A percentile compares a stretch with the other conserved stretches of the same genome.
phyloP scores from a whole-genome alignment of 53 echinoderm and acorn worm genomes.

The Apostichopus leukothele region DNA sequence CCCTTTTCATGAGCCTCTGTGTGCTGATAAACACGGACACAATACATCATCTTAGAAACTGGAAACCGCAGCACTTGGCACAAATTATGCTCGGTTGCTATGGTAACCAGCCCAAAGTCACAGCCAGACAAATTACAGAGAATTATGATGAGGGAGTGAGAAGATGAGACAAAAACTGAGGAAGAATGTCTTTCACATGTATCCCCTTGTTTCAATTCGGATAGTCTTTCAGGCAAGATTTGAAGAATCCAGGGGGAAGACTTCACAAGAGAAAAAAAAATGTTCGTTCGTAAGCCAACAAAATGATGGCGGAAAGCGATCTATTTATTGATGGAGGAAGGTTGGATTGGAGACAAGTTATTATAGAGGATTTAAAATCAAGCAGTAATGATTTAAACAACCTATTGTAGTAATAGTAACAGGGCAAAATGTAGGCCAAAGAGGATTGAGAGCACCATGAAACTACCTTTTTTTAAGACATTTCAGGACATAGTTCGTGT shows the following conservation, averaged over 20 bases:
- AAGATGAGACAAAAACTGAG: background rate
- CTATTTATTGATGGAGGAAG: background rate
- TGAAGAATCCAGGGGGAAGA: no score
- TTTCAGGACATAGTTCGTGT: no score
- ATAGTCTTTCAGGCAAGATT: no score
- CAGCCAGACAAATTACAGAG: constrained; percentile 43
- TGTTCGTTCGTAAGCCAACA: no score
- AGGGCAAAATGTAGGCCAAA: no score
- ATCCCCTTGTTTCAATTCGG: no score
- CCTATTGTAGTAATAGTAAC: no score
- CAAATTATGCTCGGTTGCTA: constrained; percentile 19
- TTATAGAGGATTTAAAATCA: background rate
- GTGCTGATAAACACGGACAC: background rate
- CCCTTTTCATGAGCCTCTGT: constrained; percentile 12
- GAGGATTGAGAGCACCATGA: no score
- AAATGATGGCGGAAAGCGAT: no score
- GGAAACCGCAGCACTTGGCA: constrained; percentile 8
- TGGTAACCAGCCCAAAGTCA: constrained; percentile 31
- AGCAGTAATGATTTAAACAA: no score
- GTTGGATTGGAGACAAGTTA: background rate
- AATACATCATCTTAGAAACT: constrained; percentile 21
- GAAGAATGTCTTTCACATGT: background rate
- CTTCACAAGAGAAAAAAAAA: no score
- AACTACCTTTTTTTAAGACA: no score
- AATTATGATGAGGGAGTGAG: constrained; percentile 16